phyloP scores from a whole-genome alignment of 2,888 invertebrate species.

The Leistus spinibarbis region DNA sequence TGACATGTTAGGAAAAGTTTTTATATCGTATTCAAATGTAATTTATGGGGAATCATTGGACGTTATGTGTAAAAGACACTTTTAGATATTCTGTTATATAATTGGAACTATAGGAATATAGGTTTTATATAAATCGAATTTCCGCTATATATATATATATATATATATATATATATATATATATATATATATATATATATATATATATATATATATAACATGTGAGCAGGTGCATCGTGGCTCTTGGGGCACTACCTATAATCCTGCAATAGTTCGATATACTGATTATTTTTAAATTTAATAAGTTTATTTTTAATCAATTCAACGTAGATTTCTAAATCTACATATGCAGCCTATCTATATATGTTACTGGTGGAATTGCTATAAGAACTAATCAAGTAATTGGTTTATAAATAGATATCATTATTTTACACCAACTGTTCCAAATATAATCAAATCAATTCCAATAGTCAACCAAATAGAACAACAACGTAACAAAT shows the following conservation, averaged over 20 bases:
- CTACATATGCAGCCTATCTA: conserved; percentile 40
- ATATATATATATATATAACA: neutral
- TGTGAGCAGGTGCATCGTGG: conserved; percentile 10
- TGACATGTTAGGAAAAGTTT: neutral
- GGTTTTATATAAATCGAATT: neutral
- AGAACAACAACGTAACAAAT: conserved; percentile 7
- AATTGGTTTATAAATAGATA: conserved; percentile 35
- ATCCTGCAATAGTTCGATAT: conserved; percentile 53
- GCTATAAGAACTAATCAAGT: conserved; percentile 38
- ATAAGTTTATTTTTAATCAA: conserved; percentile 39
- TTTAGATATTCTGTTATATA: neutral
- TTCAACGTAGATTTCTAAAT: conserved; percentile 39
- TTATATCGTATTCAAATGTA: neutral
- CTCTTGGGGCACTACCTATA: conserved; percentile 49
- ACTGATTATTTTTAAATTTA: conserved; percentile 50
- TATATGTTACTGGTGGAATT: conserved; percentile 38
- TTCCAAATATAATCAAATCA: conserved; percentile 23
- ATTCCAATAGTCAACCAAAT: conserved; percentile 8
- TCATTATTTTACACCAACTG: conserved; percentile 39
- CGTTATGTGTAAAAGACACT: neutral
- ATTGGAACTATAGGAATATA: neutral
- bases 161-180: neutral
- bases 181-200: neutral
- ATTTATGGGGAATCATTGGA: neutral
- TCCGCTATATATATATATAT: neutral